phyloP scores from a whole-genome alignment of 2,113 vertebrate genomes.

The Ammodytes dubius region DNA sequence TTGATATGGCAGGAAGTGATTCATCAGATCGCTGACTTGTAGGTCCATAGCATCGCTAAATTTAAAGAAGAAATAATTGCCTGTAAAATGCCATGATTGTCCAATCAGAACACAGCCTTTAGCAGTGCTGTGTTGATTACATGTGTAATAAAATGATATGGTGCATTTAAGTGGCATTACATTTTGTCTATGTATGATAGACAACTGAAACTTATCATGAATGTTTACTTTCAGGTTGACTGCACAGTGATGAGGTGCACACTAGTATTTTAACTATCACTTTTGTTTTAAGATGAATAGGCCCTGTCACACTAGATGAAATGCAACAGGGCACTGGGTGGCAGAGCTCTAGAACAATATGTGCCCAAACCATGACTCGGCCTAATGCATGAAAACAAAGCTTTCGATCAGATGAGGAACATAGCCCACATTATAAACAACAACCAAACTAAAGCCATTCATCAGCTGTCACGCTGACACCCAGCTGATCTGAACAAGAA shows the following conservation, averaged over 20 bases:
- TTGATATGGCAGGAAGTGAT: no score
- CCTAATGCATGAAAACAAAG: not conserved
- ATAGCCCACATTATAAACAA: not conserved
- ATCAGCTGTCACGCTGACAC: conserved; percentile 6
- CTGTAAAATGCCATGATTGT: no score
- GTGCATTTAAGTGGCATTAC: not conserved
- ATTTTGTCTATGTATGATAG: not conserved
- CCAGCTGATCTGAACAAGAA: conserved; percentile 28
- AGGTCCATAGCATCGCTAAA: no score
- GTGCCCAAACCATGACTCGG: not conserved
- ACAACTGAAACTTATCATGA: not conserved
- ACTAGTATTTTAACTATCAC: conserved; percentile 32
- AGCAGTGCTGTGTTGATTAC: no score
- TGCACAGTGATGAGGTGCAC: not conserved
- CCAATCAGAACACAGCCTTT: no score
- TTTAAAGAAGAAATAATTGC: no score
- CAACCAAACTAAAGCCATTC: not conserved
- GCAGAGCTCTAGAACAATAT: not conserved
- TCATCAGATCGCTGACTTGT: no score
- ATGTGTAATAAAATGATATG: not conserved
- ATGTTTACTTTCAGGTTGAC: not conserved
- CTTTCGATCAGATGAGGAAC: not conserved
- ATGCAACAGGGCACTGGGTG: not conserved
- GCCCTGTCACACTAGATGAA: conserved; percentile 10
- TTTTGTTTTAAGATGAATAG: conserved; percentile 43